Evolutionary conservation across 2,888 invertebrate species (phyloP).

Genomic region (Spatulosminthurus flaviceps): DNA sequence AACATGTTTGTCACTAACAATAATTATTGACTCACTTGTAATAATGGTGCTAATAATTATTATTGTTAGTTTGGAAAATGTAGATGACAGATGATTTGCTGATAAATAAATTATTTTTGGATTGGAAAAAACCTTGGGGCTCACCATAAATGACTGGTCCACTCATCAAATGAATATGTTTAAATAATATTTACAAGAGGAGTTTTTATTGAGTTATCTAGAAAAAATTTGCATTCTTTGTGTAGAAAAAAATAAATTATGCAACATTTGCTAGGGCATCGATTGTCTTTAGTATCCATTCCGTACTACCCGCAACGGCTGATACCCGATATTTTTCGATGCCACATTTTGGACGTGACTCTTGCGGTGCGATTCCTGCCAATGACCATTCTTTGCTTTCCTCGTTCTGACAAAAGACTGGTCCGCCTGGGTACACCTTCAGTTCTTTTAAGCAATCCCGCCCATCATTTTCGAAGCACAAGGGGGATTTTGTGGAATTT

Average conservation of each 20-base stretch:
- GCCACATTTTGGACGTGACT: slow-evolving; percentile 63
- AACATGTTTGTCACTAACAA: no score
- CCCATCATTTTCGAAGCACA: slow-evolving; percentile 62
- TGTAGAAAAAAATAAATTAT: slow-evolving; percentile 44
- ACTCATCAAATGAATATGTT: no score
- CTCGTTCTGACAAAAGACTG: slow-evolving; percentile 81
- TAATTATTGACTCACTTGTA: no score
- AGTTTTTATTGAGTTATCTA: not conserved
- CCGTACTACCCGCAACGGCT: slow-evolving; percentile 79
- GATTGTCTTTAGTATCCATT: slow-evolving; percentile 84
- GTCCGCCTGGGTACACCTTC: slow-evolving; percentile 83
- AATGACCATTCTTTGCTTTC: slow-evolving; percentile 80
- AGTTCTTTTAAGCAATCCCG: slow-evolving; percentile 60
- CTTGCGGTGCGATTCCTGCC: slow-evolving; percentile 71
- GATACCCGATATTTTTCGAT: slow-evolving; percentile 62
- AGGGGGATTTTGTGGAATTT: slow-evolving; percentile 48
- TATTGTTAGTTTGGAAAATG: no score
- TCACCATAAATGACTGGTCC: no score
- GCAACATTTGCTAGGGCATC: slow-evolving; percentile 58
- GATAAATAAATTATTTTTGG: not conserved
- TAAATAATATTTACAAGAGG: slow-evolving; percentile 8
- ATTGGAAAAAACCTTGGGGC: no score
- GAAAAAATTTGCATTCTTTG: slow-evolving; percentile 36
- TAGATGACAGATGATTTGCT: no score
- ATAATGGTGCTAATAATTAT: no score